Conservation (phyloP, 2,113 vertebrate species). For the Engystomops pustulosus region DNA sequence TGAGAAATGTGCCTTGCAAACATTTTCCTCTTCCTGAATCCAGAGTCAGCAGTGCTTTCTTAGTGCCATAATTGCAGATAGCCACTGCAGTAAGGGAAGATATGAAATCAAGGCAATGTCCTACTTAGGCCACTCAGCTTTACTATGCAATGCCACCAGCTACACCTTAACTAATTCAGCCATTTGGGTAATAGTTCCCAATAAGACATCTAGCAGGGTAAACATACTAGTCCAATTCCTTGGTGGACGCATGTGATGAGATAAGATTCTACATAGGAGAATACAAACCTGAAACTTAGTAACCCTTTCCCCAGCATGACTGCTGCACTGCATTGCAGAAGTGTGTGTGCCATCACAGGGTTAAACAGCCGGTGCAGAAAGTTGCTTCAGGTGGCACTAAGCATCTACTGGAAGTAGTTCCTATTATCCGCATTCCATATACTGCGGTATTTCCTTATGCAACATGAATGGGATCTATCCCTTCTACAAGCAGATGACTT, state of each 20-base stretch:
- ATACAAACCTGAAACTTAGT: neutral
- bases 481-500: neutral
- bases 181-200: neutral
- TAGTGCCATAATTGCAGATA: slow-evolving; percentile 9
- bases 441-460: slow-evolving; percentile 43
- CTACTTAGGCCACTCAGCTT: slow-evolving; percentile 11
- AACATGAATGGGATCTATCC: slow-evolving; percentile 12
- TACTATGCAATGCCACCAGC: neutral
- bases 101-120: neutral
- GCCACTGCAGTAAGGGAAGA: slow-evolving; percentile 35
- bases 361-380: neutral
- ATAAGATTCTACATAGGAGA: neutral
- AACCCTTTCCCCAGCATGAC: neutral
- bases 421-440: slow-evolving; percentile 37
- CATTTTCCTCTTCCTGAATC: slow-evolving; percentile 26
- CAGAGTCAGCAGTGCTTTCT: slow-evolving; percentile 4
- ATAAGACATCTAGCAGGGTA: neutral
- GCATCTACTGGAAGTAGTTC: neutral
- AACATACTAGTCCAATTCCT: neutral
- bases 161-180: neutral
- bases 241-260: neutral
- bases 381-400: neutral
- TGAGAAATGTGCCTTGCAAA: neutral
- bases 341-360: neutral
- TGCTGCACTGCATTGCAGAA: slow-evolving; percentile 7